phyloP scores from a whole-genome alignment of 2,113 vertebrate species.

The Muntiacus reevesi region DNA sequence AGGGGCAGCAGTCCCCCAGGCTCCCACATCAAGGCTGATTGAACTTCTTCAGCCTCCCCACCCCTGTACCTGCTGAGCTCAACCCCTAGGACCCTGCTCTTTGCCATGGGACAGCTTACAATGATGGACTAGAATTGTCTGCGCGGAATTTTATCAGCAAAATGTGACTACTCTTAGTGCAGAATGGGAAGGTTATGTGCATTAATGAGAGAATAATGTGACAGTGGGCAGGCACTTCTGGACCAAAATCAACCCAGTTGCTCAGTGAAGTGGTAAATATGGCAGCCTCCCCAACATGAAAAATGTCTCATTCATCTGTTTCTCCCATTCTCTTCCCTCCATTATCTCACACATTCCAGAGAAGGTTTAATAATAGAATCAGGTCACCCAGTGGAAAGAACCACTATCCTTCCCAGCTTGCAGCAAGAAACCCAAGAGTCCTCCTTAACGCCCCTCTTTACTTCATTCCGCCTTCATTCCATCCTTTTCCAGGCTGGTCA shows the following conservation, averaged over 20 bases:
- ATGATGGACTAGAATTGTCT: background rate
- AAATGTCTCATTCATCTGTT: background rate
- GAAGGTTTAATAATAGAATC: background rate
- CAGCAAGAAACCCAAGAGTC: background rate
- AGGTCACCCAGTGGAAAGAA: background rate
- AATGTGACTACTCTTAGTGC: background rate
- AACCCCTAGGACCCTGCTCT: background rate
- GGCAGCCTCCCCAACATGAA: background rate
- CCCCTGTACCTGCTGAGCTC: background rate
- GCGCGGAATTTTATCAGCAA: background rate
- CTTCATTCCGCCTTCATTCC: background rate
- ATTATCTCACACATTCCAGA: too few species aligned
- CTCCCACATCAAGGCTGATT: background rate
- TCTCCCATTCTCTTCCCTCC: background rate
- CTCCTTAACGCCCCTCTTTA: background rate
- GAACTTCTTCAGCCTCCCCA: background rate
- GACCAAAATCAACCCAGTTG: background rate
- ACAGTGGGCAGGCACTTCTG: background rate
- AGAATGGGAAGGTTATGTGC: too few species aligned
- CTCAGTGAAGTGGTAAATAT: background rate
- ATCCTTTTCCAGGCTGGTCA: background rate
- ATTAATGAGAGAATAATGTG: background rate
- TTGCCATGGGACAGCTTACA: background rate
- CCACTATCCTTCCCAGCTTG: background rate
- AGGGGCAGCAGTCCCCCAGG: fast-evolving